Evolutionary conservation across 2,113 vertebrate species (phyloP), one percentile per base, ranked within the genome.

Genomic region (Nannospalax galili): DNA sequence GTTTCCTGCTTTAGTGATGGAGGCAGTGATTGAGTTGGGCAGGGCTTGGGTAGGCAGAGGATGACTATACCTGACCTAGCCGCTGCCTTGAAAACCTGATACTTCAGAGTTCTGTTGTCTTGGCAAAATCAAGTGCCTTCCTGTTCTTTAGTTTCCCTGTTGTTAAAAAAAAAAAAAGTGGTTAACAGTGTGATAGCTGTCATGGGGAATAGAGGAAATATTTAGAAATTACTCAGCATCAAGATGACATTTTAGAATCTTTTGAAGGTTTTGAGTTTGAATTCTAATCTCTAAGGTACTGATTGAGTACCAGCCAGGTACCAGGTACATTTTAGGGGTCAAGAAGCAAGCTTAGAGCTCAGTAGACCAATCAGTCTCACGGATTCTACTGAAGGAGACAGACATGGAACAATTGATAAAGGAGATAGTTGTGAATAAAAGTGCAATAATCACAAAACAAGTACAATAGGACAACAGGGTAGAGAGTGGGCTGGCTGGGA

Each of bases 21-120:
- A 64, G 37, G 28, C 52, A 9, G n/a, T 30, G 7, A 48, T 37
- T 32, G 40, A 35, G 10, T 8, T 17, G 1, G 0, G 30, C 3
- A 3, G 40, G 48, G 37, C 2, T 17, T 40, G 56, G 37, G 15
- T 19, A 65, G 14, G 22, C 8, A 8, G 30, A n/a, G 8, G 28
- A 1, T 30, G 1, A 30, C 16, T 0, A 14, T 1, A 24, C 3
- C 32, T 64, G 35, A 8, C 2, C 5, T 26, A 30, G 40, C 11
- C 16, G 45, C 16, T 64, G n/a, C 8, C 62, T 79, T 86, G 62
- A 62, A 75, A 19, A 32, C 42, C 7, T 26, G 77, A 10, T 3
- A 3, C 19, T 30, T 80, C 16, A 0, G 2, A n/a, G 4, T 12
- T 52, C 6, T 26, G 0, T 30, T 77, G 5, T 37, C 42, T 35